A percentile compares a stretch with the other conserved stretches of the same genome.
Conservation (phyloP, 2,113 vertebrate species). For the Paradoxurus hermaphroditus region DNA sequence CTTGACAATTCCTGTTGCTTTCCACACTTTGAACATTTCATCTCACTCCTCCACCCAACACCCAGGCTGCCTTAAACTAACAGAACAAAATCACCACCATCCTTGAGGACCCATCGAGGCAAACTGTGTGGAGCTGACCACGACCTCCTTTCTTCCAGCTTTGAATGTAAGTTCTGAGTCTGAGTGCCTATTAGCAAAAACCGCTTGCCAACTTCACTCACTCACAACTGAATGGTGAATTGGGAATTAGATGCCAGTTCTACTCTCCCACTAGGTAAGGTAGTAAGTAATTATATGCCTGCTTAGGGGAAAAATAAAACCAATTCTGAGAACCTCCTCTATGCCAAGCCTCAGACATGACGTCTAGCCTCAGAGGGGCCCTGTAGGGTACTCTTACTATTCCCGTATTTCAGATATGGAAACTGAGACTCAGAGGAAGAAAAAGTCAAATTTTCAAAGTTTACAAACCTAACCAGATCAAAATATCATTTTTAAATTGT, state of each 20-base stretch:
- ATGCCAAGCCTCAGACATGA: neutral
- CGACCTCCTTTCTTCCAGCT: neutral
- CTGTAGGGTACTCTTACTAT: neutral
- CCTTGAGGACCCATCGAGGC: neutral
- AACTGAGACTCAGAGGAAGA: neutral
- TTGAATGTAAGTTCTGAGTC: neutral
- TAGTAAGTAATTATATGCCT: neutral
- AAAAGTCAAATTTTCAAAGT: neutral
- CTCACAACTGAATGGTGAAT: neutral
- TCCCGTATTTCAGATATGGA: neutral
- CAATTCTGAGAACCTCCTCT: neutral
- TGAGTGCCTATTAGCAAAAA: neutral
- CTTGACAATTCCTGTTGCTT: neutral
- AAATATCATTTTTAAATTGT: neutral
- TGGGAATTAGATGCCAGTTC: neutral
- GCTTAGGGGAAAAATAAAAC: neutral
- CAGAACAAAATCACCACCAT: neutral
- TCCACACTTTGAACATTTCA: neutral
- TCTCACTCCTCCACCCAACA: neutral
- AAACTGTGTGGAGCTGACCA: neutral
- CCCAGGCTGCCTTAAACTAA: neutral
- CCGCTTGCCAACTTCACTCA: neutral
- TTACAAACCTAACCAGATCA: neutral
- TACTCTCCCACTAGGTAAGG: neutral
- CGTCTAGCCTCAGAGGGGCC: neutral